Evolutionary conservation across 2,888 invertebrate genomes (phyloP).

Genomic region (Eurois occulta): DNA sequence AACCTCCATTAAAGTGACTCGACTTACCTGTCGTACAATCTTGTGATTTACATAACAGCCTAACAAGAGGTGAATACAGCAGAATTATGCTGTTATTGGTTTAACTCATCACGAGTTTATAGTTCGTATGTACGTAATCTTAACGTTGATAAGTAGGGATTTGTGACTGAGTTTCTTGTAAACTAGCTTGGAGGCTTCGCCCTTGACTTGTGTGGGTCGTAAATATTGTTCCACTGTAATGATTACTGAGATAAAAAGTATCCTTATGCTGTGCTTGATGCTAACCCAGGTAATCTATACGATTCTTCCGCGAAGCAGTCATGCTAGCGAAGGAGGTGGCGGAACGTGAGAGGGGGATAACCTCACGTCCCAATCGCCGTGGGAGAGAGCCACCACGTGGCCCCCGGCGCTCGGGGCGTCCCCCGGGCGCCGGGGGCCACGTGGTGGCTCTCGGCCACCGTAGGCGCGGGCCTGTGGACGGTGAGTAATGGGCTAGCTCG

Average conservation of each 20-base stretch:
- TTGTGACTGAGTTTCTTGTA: neutral
- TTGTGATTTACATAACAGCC: conserved; percentile 46
- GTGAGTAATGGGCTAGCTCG: no score
- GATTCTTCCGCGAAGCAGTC: no score
- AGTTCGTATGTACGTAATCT: neutral
- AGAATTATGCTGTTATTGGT: conserved; percentile 41
- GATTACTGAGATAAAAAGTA: neutral
- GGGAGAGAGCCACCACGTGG: no score
- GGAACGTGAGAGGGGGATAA: no score
- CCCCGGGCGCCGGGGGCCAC: no score
- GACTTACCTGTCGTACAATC: conserved; percentile 13
- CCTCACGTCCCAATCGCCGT: no score
- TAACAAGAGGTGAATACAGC: conserved; percentile 41
- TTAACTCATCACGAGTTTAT: conserved; percentile 7
- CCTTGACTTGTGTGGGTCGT: neutral
- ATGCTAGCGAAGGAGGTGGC: no score
- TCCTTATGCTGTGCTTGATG: neutral
- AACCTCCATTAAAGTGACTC: conserved; percentile 30
- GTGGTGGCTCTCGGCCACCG: no score
- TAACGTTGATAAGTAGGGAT: neutral
- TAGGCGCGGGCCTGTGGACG: no score
- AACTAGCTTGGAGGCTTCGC: neutral
- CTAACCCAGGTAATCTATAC: neutral
- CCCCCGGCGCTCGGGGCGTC: no score
- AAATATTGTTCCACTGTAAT: neutral